phyloP scores from a whole-genome alignment of 2,113 vertebrate species.

The Vimba vimba region DNA sequence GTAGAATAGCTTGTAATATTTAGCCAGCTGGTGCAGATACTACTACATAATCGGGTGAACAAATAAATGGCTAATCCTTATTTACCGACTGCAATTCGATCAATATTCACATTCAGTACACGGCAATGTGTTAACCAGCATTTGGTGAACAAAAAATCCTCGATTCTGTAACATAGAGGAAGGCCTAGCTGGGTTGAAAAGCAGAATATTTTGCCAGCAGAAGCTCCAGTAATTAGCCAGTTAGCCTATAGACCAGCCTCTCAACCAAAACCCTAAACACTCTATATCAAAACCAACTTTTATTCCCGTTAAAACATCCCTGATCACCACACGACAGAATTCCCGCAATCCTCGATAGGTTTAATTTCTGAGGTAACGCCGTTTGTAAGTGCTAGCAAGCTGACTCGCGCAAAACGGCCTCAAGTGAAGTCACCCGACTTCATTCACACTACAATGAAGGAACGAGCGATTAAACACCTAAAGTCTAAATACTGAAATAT shows the following conservation, averaged over 20 bases:
- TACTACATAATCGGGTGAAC: not conserved
- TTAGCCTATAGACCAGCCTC: constrained; percentile 1
- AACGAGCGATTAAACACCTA: not conserved
- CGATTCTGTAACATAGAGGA: constrained; percentile 15
- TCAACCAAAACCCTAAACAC: not conserved
- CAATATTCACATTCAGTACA: constrained; percentile 12
- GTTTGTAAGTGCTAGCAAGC: not conserved
- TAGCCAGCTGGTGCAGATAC: not conserved
- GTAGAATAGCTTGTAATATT: not conserved
- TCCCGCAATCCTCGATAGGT: not conserved
- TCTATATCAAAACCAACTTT: too few species aligned
- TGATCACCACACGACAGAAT: not conserved
- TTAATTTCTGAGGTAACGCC: not conserved
- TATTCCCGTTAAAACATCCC: not conserved
- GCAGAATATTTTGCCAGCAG: constrained; percentile 31
- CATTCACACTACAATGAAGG: not conserved
- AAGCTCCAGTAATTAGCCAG: constrained; percentile 44
- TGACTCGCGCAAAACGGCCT: constrained; percentile 13
- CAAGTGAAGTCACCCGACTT: not conserved
- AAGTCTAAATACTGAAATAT: not conserved
- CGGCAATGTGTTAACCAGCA: not conserved
- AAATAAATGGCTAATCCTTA: constrained; percentile 12
- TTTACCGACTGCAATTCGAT: constrained; percentile 11
- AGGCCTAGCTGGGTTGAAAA: not conserved
- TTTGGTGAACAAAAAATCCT: not conserved